Conservation (phyloP, 1,140 invertebrate species). For the Drosophila parabipectinata region DNA sequence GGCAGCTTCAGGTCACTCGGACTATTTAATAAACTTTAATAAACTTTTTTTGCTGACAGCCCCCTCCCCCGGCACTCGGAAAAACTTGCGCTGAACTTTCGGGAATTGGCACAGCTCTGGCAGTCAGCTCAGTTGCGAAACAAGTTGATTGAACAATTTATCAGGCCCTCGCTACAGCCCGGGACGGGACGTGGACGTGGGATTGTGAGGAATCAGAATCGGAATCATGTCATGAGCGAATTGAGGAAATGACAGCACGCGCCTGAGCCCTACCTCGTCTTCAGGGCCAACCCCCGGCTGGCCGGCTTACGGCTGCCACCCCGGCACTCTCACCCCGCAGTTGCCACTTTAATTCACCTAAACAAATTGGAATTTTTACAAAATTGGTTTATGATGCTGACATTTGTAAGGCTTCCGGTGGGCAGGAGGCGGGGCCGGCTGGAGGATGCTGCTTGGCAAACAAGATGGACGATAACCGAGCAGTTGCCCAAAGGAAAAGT, state of each 20-base stretch:
- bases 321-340: constrained; percentile 1
- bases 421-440: neutral
- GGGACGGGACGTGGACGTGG: neutral
- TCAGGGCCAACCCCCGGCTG: constrained; percentile 32
- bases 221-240: constrained; percentile 51
- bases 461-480: constrained; percentile 29
- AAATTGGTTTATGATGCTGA: constrained; percentile 80
- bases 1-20: constrained; percentile 12
- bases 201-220: constrained; percentile 1
- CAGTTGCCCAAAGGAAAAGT: constrained; percentile 36
- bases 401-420: constrained; percentile 58
- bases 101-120: constrained; percentile 55
- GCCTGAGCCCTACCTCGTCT: constrained; percentile 15
- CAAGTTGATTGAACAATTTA: constrained; percentile 81
- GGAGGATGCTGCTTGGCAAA: constrained; percentile 24
- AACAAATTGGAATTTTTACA: constrained; percentile 80
- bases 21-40: constrained; percentile 57
- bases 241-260: constrained; percentile 64
- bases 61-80: too few species aligned
- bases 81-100: constrained; percentile 48
- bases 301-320: constrained; percentile 30
- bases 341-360: constrained; percentile 70
- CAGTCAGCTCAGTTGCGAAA: constrained; percentile 60
- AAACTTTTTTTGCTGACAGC: constrained; percentile 43
- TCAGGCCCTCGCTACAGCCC: constrained; percentile 31